These are phyloP conservation scores for Ifrita kowaldi DNA, from an alignment of 2,113 vertebrate species.

Conservation along the genomic window DNA sequence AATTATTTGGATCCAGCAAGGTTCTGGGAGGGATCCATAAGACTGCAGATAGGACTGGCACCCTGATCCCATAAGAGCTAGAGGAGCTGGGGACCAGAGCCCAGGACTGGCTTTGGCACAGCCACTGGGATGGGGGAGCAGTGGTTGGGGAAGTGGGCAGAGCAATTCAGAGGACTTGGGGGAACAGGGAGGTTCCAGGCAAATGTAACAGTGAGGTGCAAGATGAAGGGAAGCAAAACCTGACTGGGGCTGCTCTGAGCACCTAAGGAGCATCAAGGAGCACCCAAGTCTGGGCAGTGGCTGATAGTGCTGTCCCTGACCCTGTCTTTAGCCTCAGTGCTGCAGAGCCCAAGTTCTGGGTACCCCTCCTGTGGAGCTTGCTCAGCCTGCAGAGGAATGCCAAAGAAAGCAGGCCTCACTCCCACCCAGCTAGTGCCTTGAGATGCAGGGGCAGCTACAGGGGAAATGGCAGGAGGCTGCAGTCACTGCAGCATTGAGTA, in stretches of 20 bases:
- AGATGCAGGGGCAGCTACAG: neutral
- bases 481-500: neutral
- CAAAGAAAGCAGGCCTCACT: neutral
- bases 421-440: accelerated
- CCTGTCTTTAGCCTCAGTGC: conserved; percentile 52
- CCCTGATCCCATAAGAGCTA: neutral
- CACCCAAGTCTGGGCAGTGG: neutral
- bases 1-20: neutral
- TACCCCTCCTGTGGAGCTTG: neutral
- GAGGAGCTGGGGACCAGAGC: neutral
- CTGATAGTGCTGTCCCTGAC: conserved; percentile 14
- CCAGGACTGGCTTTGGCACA: neutral
- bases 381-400: neutral
- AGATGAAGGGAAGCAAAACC: neutral
- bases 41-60: neutral
- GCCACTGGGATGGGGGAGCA: neutral
- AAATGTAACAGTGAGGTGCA: neutral
- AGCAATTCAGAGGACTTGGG: neutral
- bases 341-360: neutral
- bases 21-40: neutral
- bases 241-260: neutral
- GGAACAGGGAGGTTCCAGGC: neutral
- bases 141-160: accelerated
- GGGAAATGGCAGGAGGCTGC: neutral
- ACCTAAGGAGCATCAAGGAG: neutral